Evolutionary conservation across 2,797 vertebrate genomes (phyloP), one percentile per base, ranked within the genome.

Genomic region (Malurus leucopterus): DNA sequence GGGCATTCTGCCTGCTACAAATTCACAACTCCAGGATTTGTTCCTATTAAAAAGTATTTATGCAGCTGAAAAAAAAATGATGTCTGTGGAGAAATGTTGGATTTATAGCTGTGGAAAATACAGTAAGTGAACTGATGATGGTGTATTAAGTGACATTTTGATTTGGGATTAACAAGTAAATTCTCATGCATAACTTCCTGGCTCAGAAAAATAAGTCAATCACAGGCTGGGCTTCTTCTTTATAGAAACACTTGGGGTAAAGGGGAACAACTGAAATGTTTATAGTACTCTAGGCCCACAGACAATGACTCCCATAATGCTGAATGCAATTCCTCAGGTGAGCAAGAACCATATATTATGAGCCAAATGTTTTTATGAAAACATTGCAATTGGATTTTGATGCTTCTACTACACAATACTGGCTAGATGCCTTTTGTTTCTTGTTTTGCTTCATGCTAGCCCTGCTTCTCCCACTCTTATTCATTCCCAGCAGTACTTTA

Each of bases 1-100:
- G 6, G 74, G 57, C 77, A 44, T 79, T 89, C 82, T 94, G 92
- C 90, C 86, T 87, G 86, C 78, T 79, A 76, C 84, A 71, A 44
- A 91, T 83, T 62, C 15, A 34, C 7, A 4, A 67, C 17, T 61
- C 15, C 30, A 54, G 59, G 80, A 88, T 84, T 91, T 85, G 75
- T 79, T 88, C 68, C 62, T 76, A 73, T 93, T 85, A 86, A 95
- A 89, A 93, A 90, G 13, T 54, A 84, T 73, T 82, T 74, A 71
- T 41, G 47, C 77, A 88, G 88, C 68, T 84, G 50, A 82, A 73
- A 89, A 73, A 73, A 86, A 86, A 85, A 57, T 15, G 40, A 32
- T 9, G n/a, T 47, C 43, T 64, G 10, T 43, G 58, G 57, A 91
- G 75, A 94, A 91, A 82, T 44, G 40, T 10, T 88, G 50, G 64